Evolutionary conservation across 2,797 vertebrate genomes (phyloP).

Genomic region (Astyanax mexicanus): DNA sequence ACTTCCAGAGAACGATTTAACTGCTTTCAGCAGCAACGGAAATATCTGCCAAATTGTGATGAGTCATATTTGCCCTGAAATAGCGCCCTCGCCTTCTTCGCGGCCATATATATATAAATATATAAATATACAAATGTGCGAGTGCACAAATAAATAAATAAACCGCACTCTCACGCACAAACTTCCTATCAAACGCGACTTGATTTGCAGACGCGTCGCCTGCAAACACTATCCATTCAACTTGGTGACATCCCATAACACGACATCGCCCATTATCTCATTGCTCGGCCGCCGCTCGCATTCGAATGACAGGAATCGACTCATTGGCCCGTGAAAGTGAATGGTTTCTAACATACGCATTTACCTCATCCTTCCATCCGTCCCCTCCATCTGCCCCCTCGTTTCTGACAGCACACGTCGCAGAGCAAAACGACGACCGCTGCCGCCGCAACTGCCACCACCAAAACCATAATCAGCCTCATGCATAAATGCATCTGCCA

Average conservation of each 20-base stretch:
- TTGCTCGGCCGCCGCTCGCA: neutral
- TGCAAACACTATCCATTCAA: neutral
- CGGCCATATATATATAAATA: too few relatives aligned
- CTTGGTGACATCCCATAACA: neutral
- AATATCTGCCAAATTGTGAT: slow-evolving; percentile 39
- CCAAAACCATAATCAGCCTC: slow-evolving; percentile 6
- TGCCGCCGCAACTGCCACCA: too few relatives aligned
- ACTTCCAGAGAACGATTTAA: slow-evolving; percentile 38
- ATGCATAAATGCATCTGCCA: neutral
- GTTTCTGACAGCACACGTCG: neutral
- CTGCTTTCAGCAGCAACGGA: slow-evolving; percentile 23
- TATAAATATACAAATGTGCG: too few relatives aligned
- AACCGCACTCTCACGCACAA: too few relatives aligned
- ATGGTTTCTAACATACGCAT: neutral
- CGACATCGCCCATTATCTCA: neutral
- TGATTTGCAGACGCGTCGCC: neutral
- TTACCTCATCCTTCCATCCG: neutral
- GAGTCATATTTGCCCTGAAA: neutral
- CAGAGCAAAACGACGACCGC: neutral
- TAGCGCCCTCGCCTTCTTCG: neutral
- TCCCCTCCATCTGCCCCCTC: too few relatives aligned
- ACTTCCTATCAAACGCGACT: neutral
- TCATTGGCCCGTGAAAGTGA: slow-evolving; percentile 10
- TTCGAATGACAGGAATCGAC: slow-evolving; percentile 14
- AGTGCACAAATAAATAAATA: too few relatives aligned